Evolutionary conservation across 2,888 invertebrate species (phyloP), one percentile per base, ranked within the genome.

Genomic region (Brenthis ino): DNA sequence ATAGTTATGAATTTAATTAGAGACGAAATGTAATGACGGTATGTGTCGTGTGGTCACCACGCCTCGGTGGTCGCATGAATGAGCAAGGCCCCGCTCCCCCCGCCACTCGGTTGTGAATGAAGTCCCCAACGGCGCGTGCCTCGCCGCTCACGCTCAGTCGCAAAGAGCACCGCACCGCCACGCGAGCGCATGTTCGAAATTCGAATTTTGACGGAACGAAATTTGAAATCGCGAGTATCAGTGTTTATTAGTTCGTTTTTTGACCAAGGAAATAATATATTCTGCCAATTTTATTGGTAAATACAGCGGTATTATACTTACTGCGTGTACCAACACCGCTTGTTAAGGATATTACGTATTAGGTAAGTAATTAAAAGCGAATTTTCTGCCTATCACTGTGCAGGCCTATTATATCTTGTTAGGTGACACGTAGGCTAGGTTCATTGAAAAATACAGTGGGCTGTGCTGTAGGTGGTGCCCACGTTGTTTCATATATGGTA

Each of bases 51-150:
- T 63, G 74, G 74, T 73, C 73, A 74, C 71, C 75, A 73, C 75
- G 77, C 75, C 77, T 81, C 82, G 79, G 77, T 82, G 82, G 79
- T 77, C 78, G 85, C 82, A 90, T 91, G 91, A 91, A 91, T 92
- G 91, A 82, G 85, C 83, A 67, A 77, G 76, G 81, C 82, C 82
- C 85, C 85, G 77, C 87, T 77, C 64, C 77, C 74, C 79, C 88
- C 89, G 86, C 89, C 88, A 84, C 86, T 84, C 82, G 84, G 76
- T 85, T 88, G 90, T 93, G 92, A 93, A 93, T 93, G 93, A 88
- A 91, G 84, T 85, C 86, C 88, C 88, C 87, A 82, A 86, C 87
- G 88, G 91, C 89, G 87, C 88, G 91, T 89, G 91, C 91, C 87
- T 82, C 82, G 85, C 83, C 82, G 83, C 79, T 79, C 82, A 80